These are phyloP conservation scores for Antheraea assamensis DNA, from an alignment of 2,888 invertebrate species.

Conservation along the genomic window DNA sequence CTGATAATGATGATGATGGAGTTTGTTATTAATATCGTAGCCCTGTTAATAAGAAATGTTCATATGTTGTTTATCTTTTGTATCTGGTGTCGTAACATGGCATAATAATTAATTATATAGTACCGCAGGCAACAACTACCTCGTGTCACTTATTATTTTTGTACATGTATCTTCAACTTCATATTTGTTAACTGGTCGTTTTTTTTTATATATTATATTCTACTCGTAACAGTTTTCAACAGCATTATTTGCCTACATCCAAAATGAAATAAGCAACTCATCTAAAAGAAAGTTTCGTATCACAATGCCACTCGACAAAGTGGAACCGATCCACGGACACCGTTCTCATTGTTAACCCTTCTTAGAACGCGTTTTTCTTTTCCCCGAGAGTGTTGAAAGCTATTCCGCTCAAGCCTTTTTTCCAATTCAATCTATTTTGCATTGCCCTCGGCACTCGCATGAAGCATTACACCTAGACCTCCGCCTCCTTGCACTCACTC, in stretches of 20 bases:
- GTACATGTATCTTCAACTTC: no score
- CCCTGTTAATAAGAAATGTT: no score
- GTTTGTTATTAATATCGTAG: no score
- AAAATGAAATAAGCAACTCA: not conserved
- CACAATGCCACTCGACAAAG: slow-evolving; percentile 38
- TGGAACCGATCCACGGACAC: slow-evolving; percentile 55
- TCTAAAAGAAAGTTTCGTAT: slow-evolving; percentile 19
- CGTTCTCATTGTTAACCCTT: slow-evolving; percentile 73
- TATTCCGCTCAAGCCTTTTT: slow-evolving; percentile 74
- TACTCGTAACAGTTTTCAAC: no score
- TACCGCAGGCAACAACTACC: no score
- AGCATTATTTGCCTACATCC: not conserved
- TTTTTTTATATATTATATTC: no score
- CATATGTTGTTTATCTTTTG: no score
- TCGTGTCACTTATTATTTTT: no score
- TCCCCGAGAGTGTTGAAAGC: slow-evolving; percentile 68
- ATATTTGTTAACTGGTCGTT: no score
- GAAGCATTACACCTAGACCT: slow-evolving; percentile 78
- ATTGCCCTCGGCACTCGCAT: slow-evolving; percentile 79
- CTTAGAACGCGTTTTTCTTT: slow-evolving; percentile 57
- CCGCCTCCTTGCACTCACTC: slow-evolving; percentile 68
- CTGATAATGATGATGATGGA: no score
- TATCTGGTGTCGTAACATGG: no score
- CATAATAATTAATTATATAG: no score
- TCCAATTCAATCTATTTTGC: slow-evolving; percentile 82